Evolutionary conservation across 2,113 vertebrate species (phyloP).

Genomic region (Campylomormyrus numenius): DNA sequence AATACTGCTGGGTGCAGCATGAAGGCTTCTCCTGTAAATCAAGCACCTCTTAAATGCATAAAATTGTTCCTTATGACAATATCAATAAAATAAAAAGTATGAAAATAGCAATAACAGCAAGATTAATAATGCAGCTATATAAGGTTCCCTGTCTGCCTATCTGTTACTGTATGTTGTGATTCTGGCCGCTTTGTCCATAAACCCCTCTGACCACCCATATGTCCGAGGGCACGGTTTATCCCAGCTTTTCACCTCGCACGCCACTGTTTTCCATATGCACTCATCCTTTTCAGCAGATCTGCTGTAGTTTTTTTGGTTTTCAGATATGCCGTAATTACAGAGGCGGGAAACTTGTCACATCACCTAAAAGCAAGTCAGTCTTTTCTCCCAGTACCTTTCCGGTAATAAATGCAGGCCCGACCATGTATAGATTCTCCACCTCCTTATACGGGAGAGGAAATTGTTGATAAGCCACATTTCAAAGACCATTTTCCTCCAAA

Average conservation of each 20-base stretch:
- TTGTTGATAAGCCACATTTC: not conserved
- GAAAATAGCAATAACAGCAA: not conserved
- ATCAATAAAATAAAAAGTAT: not conserved
- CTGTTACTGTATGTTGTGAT: not conserved
- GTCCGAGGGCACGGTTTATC: not conserved
- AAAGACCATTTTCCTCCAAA: not conserved
- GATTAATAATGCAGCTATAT: not conserved
- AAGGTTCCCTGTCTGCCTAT: not conserved
- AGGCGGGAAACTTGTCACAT: not conserved
- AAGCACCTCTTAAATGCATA: not conserved
- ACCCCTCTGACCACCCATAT: not conserved
- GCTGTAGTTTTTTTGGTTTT: not conserved
- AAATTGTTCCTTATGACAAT: not conserved
- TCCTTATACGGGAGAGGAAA: not conserved
- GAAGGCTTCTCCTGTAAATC: not conserved
- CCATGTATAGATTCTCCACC: not conserved
- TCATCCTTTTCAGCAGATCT: not conserved
- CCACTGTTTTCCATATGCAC: not conserved
- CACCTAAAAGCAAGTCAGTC: not conserved
- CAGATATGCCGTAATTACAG: not conserved
- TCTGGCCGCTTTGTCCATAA: not conserved
- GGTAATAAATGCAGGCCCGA: not conserved
- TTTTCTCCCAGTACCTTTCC: not conserved
- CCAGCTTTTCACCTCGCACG: not conserved
- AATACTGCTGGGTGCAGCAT: not conserved